These are phyloP conservation scores for Pangasius macronema DNA, from an alignment of 2,797 vertebrate species.

Conservation along the genomic window DNA sequence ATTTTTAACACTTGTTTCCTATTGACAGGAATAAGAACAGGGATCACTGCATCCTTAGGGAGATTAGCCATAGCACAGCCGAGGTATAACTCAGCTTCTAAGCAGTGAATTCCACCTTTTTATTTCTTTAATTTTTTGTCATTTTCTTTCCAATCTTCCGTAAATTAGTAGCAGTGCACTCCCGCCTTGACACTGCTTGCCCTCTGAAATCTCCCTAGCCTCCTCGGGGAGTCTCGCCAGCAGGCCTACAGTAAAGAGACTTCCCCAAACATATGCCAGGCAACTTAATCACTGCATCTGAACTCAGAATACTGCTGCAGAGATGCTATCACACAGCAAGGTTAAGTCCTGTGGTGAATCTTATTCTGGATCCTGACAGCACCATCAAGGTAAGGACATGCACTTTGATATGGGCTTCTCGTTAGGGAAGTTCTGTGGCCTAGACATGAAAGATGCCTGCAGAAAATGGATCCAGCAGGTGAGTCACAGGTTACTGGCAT, in stretches of 20 bases:
- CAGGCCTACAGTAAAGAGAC: constrained; percentile 19
- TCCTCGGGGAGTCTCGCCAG: constrained; percentile 34
- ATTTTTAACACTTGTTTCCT: background rate
- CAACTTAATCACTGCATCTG: constrained; percentile 20
- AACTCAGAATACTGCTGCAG: background rate
- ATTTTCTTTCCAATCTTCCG: constrained; percentile 40
- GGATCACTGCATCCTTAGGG: constrained; percentile 7
- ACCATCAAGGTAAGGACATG: constrained; percentile 4
- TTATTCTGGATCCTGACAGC: background rate
- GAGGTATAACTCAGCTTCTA: background rate
- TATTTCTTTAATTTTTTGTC: background rate
- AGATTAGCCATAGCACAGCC: background rate
- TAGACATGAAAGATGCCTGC: constrained; percentile 12
- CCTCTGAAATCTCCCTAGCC: constrained; percentile 10
- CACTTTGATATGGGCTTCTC: constrained; percentile 15
- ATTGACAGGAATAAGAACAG: background rate
- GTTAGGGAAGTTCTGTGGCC: constrained; percentile 2
- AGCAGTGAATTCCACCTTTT: background rate
- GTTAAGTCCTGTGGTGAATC: constrained; percentile 28
- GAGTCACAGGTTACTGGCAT: constrained; percentile 31
- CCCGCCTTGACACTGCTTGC: constrained; percentile 31
- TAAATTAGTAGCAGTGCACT: constrained; percentile 45
- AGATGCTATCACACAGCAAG: constrained; percentile 1
- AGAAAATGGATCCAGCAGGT: constrained; percentile 5
- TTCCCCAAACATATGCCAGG: constrained; percentile 36